Conservation (phyloP, 2,888 invertebrate species). For the Herminia tarsipennalis region DNA sequence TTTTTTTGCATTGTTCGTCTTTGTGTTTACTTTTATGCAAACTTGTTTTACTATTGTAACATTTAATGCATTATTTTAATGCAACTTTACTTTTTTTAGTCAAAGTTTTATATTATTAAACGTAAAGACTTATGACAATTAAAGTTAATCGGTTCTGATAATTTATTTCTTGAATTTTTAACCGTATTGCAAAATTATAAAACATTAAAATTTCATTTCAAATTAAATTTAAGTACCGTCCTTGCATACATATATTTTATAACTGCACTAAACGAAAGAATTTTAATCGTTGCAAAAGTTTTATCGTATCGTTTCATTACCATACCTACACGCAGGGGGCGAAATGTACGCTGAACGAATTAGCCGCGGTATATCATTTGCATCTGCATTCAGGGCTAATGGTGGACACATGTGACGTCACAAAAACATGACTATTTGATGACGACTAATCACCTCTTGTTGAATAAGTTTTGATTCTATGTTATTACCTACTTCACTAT, state of each 20-base stretch:
- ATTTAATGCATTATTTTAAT: too few species aligned
- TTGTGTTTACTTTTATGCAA: too few species aligned
- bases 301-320: slow-evolving; percentile 5
- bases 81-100: too few species aligned
- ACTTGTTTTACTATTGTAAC: too few species aligned
- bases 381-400: slow-evolving; percentile 51
- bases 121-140: too few species aligned
- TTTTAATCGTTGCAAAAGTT: slow-evolving; percentile 2
- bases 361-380: slow-evolving; percentile 65
- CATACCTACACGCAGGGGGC: slow-evolving; percentile 1
- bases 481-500: not conserved
- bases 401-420: slow-evolving; percentile 23
- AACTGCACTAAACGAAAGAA: not conserved
- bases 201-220: too few species aligned
- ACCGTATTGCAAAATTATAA: too few species aligned
- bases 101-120: too few species aligned
- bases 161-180: too few species aligned
- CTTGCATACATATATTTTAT: not conserved
- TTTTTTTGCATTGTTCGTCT: too few species aligned
- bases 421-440: slow-evolving; percentile 19
- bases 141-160: too few species aligned
- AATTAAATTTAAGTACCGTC: too few species aligned
- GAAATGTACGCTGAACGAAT: slow-evolving; percentile 64
- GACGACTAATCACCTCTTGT: slow-evolving; percentile 15
- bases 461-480: not conserved